phyloP scores from a whole-genome alignment of 2,113 vertebrate species.

The Lipotes vexillifer region DNA sequence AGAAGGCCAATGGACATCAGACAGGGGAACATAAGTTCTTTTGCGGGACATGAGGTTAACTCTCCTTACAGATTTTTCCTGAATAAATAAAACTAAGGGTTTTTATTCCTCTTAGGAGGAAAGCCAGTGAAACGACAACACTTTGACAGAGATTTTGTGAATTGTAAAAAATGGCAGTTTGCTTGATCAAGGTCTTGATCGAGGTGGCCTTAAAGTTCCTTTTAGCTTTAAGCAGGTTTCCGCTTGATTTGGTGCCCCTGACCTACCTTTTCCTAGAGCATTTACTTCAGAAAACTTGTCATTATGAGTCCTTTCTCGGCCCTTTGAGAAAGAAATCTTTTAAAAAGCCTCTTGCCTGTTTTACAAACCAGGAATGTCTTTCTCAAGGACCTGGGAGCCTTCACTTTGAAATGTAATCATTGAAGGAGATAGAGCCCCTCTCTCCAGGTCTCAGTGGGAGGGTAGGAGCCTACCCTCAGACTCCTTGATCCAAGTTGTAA shows the following conservation, averaged over 20 bases:
- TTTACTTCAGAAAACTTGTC: not conserved
- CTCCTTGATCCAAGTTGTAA: not conserved
- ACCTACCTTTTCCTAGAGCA: not conserved
- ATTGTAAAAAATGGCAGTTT: not conserved
- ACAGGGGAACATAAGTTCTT: not conserved
- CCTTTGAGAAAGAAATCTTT: not conserved
- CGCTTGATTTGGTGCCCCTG: not conserved
- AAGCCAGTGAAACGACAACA: not conserved
- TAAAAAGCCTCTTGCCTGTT: not conserved
- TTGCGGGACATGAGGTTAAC: not conserved
- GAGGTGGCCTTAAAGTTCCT: not conserved
- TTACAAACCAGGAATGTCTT: not conserved
- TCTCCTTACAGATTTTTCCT: not conserved
- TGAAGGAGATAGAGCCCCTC: not conserved
- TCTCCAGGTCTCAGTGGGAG: not conserved
- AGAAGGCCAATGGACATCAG: not conserved
- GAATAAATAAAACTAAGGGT: not conserved
- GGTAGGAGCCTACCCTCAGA: not conserved
- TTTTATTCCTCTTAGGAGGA: not conserved
- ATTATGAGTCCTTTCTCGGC: not conserved
- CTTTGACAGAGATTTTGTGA: not conserved
- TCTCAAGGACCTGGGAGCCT: not conserved
- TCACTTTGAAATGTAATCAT: not conserved
- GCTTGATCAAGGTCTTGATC: not conserved
- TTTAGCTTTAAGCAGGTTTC: not conserved